Conservation (phyloP, 2,888 invertebrate species). For the Conus canariensis region DNA sequence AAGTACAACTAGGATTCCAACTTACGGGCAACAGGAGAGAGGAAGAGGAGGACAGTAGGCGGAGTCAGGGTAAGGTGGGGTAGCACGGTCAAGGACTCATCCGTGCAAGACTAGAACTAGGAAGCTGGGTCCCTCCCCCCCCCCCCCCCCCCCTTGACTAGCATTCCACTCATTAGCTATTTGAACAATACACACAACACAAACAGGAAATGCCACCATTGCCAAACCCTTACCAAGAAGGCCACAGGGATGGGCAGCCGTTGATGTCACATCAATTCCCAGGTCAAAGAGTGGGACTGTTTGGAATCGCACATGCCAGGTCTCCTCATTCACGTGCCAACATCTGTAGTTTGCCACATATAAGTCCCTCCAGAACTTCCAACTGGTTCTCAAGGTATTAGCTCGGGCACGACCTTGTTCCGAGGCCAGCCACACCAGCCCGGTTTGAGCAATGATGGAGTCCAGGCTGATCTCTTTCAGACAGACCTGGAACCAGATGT, state of each 20-base stretch:
- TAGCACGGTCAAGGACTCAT: too few species aligned
- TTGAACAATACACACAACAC: too few species aligned
- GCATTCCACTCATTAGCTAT: too few species aligned
- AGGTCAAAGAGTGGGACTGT: neutral
- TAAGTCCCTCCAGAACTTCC: conserved; percentile 43
- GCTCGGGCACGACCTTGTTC: neutral
- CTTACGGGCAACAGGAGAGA: too few species aligned
- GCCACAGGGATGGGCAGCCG: neutral
- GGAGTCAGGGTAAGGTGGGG: too few species aligned
- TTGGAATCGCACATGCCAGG: neutral
- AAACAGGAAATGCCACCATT: too few species aligned
- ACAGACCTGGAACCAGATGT: conserved; percentile 45
- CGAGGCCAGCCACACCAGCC: conserved; percentile 21
- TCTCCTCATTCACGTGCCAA: neutral
- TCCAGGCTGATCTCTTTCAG: conserved; percentile 41
- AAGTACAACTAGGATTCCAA: too few species aligned
- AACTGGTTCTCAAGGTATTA: neutral
- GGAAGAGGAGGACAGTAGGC: too few species aligned
- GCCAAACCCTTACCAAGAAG: neutral
- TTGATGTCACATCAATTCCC: neutral
- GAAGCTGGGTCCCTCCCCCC: too few species aligned
- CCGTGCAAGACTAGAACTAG: too few species aligned
- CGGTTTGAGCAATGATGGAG: conserved; percentile 38
- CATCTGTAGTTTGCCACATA: conserved; percentile 24
- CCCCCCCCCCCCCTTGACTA: too few species aligned